phyloP scores from a whole-genome alignment of 1,140 invertebrate genomes.

The Drosophila littoralis region DNA sequence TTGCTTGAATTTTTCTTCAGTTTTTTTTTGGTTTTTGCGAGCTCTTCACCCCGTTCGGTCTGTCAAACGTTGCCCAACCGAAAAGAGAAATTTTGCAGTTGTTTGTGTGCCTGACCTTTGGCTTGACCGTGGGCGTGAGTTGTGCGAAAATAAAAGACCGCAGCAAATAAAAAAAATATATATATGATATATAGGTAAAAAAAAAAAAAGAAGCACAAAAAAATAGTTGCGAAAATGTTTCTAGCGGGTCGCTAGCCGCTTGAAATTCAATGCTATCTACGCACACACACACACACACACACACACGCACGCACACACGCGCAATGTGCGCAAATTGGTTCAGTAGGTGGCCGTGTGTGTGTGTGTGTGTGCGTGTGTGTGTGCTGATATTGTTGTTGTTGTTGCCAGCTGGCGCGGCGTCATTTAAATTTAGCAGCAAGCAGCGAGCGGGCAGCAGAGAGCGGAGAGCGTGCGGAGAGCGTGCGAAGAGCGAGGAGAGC shows the following conservation, averaged over 20 bases:
- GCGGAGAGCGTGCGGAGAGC: background rate
- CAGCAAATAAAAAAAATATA: conserved; percentile 6
- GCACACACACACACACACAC: conserved; percentile 35
- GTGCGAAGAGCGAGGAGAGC: background rate
- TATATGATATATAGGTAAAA: background rate
- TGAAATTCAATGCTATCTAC: conserved; percentile 80
- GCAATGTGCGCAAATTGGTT: conserved; percentile 64
- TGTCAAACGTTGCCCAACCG: conserved; percentile 24
- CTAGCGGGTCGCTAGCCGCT: conserved; percentile 57
- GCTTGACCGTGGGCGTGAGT: conserved; percentile 78
- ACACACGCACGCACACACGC: conserved; percentile 27
- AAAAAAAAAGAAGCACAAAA: conserved; percentile 18
- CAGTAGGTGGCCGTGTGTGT: conserved; percentile 60
- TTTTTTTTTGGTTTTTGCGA: background rate
- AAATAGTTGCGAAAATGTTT: conserved; percentile 50
- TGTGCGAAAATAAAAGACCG: conserved; percentile 56
- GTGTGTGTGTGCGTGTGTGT: background rate
- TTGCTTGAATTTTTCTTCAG: conserved; percentile 2
- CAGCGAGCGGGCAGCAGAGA: background rate
- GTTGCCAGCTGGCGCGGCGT: conserved; percentile 44
- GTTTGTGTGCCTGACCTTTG: conserved; percentile 58
- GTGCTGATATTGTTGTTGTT: conserved; percentile 32
- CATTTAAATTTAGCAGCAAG: conserved; percentile 71
- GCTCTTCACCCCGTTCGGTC: conserved; percentile 4
- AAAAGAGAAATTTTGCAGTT: conserved; percentile 61